Conservation (phyloP, 2,113 vertebrate genomes). For the Xiphophorus hellerii region DNA sequence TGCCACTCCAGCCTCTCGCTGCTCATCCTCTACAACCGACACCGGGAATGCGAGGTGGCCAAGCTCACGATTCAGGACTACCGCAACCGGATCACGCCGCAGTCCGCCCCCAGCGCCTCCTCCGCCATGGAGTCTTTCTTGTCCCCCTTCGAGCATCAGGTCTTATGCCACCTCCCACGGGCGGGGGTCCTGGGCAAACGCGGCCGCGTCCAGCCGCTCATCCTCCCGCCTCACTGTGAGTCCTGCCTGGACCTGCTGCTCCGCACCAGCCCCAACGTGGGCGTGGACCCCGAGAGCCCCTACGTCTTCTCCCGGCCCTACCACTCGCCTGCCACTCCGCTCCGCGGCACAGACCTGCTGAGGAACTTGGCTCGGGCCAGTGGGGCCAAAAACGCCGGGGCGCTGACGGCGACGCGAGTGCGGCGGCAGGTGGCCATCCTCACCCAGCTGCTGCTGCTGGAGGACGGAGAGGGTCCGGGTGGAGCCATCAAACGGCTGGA, state of each 20-base stretch:
- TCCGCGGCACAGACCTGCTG: constrained; percentile 80
- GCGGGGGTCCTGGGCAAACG: constrained; percentile 80
- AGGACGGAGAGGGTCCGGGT: constrained; percentile 71
- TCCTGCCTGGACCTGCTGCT: constrained; percentile 81
- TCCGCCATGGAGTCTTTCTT: constrained; percentile 70
- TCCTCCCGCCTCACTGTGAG: constrained; percentile 79
- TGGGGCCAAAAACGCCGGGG: constrained; percentile 75
- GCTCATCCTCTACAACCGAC: constrained; percentile 83
- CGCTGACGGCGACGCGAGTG: constrained; percentile 73
- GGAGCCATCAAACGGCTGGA: constrained; percentile 73
- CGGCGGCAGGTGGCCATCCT: constrained; percentile 82
- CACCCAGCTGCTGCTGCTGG: constrained; percentile 79
- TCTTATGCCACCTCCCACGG: constrained; percentile 75
- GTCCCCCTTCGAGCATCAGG: constrained; percentile 79
- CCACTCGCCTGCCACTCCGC: constrained; percentile 81
- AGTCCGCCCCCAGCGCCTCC: constrained; percentile 25
- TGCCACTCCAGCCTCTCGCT: constrained; percentile 83
- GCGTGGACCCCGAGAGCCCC: constrained; percentile 81
- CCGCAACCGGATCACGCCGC: constrained; percentile 58
- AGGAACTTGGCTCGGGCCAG: constrained; percentile 79
- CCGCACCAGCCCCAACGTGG: constrained; percentile 78
- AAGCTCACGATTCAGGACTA: constrained; percentile 82
- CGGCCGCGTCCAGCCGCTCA: constrained; percentile 77
- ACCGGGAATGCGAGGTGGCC: constrained; percentile 83
- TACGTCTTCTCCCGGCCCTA: constrained; percentile 82